Conservation (phyloP, 2,797 vertebrate species). For the Thalassophryne amazonica region DNA sequence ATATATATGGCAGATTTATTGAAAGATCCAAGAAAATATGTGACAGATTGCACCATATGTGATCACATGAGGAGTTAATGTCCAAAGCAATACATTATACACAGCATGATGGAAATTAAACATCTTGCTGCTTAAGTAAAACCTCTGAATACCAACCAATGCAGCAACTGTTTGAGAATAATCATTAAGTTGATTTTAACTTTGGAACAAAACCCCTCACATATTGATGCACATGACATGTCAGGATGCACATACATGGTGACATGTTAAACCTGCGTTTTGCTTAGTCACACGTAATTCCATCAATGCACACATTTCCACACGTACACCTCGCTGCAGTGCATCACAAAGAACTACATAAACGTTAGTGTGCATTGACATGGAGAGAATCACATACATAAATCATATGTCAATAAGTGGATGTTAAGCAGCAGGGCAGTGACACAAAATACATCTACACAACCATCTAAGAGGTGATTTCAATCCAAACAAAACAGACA, state of each 20-base stretch:
- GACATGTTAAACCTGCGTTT: constrained; percentile 28
- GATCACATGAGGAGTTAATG: constrained; percentile 48
- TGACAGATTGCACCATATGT: constrained; percentile 25
- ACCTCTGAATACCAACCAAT: too few relatives aligned
- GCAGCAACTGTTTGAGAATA: neutral
- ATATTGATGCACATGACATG: constrained; percentile 38
- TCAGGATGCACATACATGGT: constrained; percentile 24
- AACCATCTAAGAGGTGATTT: constrained; percentile 28
- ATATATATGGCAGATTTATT: neutral
- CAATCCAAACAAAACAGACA: constrained; percentile 36
- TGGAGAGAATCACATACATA: constrained; percentile 8
- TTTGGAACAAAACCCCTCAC: constrained; percentile 43
- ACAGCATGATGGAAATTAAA: neutral
- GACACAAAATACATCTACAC: constrained; percentile 15
- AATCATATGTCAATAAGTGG: constrained; percentile 45
- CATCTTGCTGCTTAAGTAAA: neutral
- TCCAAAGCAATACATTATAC: constrained; percentile 13
- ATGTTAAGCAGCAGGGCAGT: constrained; percentile 6
- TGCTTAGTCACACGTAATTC: constrained; percentile 26
- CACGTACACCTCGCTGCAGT: constrained; percentile 16
- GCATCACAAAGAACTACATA: neutral
- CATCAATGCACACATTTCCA: constrained; percentile 34
- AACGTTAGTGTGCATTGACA: constrained; percentile 31
- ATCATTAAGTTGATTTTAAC: neutral
- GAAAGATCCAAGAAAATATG: constrained; percentile 9